Conservation (phyloP, 2,888 invertebrate genomes). For the Aethes cnicana region DNA sequence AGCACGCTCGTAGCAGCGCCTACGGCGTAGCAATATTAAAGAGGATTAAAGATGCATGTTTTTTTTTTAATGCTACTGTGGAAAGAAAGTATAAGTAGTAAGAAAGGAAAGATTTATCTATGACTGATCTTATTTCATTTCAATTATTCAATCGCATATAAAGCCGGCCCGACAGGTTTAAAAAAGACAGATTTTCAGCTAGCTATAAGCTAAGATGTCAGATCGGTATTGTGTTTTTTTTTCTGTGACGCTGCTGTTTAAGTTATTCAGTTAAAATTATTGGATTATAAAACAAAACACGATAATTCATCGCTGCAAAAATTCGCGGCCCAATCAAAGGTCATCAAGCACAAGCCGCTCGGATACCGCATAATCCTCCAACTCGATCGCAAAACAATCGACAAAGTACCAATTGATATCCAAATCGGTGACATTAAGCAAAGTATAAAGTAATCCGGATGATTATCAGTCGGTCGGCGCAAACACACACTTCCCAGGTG, state of each 20-base stretch:
- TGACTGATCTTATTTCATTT: too few relatives aligned
- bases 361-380: constrained; percentile 25
- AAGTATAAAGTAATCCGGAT: constrained; percentile 80
- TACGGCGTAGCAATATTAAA: constrained; percentile 30
- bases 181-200: too few relatives aligned
- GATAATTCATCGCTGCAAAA: constrained; percentile 30
- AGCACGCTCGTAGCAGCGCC: constrained; percentile 26
- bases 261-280: too few relatives aligned
- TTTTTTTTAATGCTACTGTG: too few relatives aligned
- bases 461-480: constrained; percentile 68
- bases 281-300: too few relatives aligned
- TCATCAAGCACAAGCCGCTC: constrained; percentile 45
- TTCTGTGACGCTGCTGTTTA: too few relatives aligned
- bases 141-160: too few relatives aligned
- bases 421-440: constrained; percentile 70
- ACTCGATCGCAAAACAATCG: constrained; percentile 29
- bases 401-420: constrained; percentile 56
- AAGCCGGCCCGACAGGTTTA: too few relatives aligned
- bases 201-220: too few relatives aligned
- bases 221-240: too few relatives aligned
- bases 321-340: constrained; percentile 49
- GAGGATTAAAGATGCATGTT: not conserved
- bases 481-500: constrained; percentile 80
- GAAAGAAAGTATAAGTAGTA: too few relatives aligned
- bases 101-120: too few relatives aligned